Conservation (phyloP, 1,140 invertebrate genomes). For the Drosophila bocki region DNA sequence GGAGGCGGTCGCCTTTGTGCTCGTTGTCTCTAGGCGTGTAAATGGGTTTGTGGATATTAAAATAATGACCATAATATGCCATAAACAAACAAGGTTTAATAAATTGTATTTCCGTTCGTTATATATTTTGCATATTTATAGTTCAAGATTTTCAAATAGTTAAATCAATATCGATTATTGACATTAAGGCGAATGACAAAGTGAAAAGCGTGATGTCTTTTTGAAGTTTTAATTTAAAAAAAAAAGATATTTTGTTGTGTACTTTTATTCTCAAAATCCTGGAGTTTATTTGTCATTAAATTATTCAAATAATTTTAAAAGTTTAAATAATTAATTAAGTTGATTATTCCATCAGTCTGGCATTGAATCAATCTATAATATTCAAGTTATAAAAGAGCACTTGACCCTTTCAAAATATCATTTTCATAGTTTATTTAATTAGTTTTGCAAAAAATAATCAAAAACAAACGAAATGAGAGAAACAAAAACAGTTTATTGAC, state of each 20-base stretch:
- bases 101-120: conserved; percentile 45
- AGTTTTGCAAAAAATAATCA: neutral
- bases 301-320: neutral
- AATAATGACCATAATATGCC: conserved; percentile 73
- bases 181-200: neutral
- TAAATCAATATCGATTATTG: neutral
- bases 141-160: conserved; percentile 5
- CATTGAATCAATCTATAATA: neutral
- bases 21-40: conserved; percentile 1
- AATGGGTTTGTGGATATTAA: conserved; percentile 63
- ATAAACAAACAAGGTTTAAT: conserved; percentile 71
- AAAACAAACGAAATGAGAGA: neutral
- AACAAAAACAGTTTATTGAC: neutral
- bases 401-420: neutral
- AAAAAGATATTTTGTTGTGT: neutral
- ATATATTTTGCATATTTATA: conserved; percentile 7
- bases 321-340: too few relatives aligned
- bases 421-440: neutral
- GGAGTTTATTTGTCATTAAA: neutral
- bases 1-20: conserved; percentile 11
- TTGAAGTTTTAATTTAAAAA: neutral
- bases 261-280: neutral
- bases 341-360: neutral
- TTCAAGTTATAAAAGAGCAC: neutral
- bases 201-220: neutral